Percentiles rank a stretch among this genome's conserved stretches.
Conservation (phyloP, 1,140 invertebrate genomes). For the Parasteatoda tepidariorum region DNA sequence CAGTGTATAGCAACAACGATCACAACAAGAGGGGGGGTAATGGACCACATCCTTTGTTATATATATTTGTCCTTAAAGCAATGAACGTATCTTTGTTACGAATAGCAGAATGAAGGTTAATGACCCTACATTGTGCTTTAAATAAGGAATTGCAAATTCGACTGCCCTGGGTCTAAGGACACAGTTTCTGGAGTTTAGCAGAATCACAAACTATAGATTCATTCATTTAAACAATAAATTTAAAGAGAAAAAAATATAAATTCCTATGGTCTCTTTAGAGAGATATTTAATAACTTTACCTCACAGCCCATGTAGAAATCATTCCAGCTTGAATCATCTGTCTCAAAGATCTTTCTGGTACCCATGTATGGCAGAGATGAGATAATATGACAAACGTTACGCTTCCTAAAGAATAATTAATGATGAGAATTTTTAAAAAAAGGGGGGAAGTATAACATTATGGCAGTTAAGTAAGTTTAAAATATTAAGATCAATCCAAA, state of each 20-base stretch:
- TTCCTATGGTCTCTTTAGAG: not conserved
- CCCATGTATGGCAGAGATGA: slow-evolving; percentile 65
- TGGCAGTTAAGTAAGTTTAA: slow-evolving; percentile 10
- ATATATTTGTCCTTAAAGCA: not conserved
- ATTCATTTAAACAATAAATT: not conserved
- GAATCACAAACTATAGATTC: not conserved
- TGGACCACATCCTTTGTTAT: not conserved
- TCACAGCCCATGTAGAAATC: slow-evolving; percentile 68
- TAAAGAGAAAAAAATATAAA: not conserved
- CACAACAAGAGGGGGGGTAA: no score
- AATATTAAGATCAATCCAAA: not conserved
- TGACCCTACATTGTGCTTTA: no score
- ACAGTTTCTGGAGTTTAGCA: no score
- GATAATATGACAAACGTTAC: slow-evolving; percentile 66
- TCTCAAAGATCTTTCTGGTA: slow-evolving; percentile 62
- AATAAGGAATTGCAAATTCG: no score
- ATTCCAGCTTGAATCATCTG: slow-evolving; percentile 68
- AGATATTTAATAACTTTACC: slow-evolving; percentile 64
- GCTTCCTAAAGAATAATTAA: slow-evolving; percentile 63
- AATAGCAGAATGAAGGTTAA: not conserved
- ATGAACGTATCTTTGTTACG: not conserved
- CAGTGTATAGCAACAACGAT: no score
- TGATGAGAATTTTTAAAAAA: not conserved
- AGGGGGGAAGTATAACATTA: not conserved
- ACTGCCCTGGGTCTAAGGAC: no score